Base-by-base conservation (phyloP, 1,140 invertebrate genomes). In the Penaeus japonicus region DNA sequence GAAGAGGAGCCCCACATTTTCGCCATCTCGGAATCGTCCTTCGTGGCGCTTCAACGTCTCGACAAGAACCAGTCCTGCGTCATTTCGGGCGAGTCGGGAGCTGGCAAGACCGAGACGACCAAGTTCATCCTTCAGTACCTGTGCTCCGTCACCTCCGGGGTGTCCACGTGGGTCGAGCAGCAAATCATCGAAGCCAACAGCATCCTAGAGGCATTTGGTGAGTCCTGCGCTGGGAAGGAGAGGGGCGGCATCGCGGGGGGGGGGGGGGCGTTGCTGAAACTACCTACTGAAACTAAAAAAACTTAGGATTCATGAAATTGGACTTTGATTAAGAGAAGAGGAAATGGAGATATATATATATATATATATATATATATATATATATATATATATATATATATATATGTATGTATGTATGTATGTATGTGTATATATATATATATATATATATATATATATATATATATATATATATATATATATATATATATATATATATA, bases 31-130 rank as follows among this genome's bases (percentile, higher is more conserved):
- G 96, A 98, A 93, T 96, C 97, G 15, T 96, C 97, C 0, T 97
- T 98, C 93, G 95, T 94, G 70, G 96, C 95, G 35, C 89, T 94
- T 15, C 91, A 92, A 85, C 65, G 90, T 10, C 80, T 90, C 30
- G 89, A 87, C 85, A 89, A 86, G 85, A 95, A 95, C 92, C 96
- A 99, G 93, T 98, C 97, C 57, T 97, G 98, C 91, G 97, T 99
- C 30, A 99, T 99, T 94, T 98, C 97, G 62, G 98, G 98, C 2
- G 99, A 99, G 93, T 98, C 97, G 90, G 99, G 99, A 1, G 98
- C 98, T 20, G 99, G 99, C 30, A 99, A 99, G 94, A 99, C 98
- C 0, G 98, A 99, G 93, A 98, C 96, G 39, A 99, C 97, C 3
- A 98, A 98, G 93, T 96, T 99, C 91, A 98, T 99, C 89, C 93